Evolutionary conservation across 2,888 invertebrate genomes (phyloP).

Genomic region (Allolobophora icterica): DNA sequence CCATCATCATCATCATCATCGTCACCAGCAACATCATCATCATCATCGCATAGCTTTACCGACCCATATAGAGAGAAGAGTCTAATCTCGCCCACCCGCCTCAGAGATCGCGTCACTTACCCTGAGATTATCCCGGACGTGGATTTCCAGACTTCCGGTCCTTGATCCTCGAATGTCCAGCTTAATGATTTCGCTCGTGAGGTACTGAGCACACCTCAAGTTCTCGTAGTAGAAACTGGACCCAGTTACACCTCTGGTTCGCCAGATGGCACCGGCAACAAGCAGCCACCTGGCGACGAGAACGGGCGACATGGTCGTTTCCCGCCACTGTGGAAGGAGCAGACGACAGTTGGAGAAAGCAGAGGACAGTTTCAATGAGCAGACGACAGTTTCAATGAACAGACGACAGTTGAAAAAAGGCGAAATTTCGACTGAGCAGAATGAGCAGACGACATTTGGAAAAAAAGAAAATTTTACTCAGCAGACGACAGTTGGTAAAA

Average conservation of each 20-base stretch:
- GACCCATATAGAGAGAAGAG: background rate
- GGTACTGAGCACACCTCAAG: slow-evolving; percentile 6
- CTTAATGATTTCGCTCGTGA: background rate
- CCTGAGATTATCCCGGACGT: slow-evolving; percentile 19
- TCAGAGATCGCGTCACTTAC: background rate
- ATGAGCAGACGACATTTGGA: too few relatives aligned
- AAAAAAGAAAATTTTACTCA: too few relatives aligned
- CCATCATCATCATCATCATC: background rate
- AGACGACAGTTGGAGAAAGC: too few relatives aligned
- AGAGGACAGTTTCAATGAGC: too few relatives aligned
- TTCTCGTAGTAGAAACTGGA: slow-evolving; percentile 25
- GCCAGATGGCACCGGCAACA: background rate
- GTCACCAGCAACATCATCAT: background rate
- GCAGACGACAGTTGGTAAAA: background rate
- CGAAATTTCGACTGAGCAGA: too few relatives aligned
- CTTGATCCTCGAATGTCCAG: background rate
- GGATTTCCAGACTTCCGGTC: background rate
- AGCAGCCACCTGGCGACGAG: background rate
- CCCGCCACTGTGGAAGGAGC: background rate
- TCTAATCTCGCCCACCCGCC: background rate
- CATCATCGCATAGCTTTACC: background rate
- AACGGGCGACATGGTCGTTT: background rate
- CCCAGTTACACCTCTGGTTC: background rate
- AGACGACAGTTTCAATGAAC: too few relatives aligned
- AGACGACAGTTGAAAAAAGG: too few relatives aligned